A percentile compares a stretch with the other conserved stretches of the same genome.
phyloP scores from a whole-genome alignment of 2,888 invertebrate species.

The Fabriciana adippe region DNA sequence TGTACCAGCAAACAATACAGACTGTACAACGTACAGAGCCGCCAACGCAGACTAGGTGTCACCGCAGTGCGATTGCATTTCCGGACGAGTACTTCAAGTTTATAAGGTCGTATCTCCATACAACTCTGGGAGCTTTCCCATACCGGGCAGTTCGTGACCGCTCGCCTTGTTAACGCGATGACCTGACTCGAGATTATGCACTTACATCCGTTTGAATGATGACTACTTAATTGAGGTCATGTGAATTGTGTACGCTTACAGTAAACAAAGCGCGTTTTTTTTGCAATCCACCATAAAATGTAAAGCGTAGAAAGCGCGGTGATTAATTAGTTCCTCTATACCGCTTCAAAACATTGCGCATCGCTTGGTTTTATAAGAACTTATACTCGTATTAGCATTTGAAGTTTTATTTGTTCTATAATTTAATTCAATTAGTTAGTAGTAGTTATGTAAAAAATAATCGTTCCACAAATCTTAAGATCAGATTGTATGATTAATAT shows the following conservation, averaged over 20 bases:
- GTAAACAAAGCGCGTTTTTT: conserved; percentile 53
- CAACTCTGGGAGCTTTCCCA: conserved; percentile 81
- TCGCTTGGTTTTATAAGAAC: conserved; percentile 13
- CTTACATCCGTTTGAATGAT: conserved; percentile 76
- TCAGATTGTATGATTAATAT: too few relatives aligned
- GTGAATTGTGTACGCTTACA: conserved; percentile 55
- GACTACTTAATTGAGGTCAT: conserved; percentile 77
- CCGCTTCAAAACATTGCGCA: conserved; percentile 20
- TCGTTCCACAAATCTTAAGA: too few relatives aligned
- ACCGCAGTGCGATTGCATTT: conserved; percentile 30
- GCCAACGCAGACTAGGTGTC: conserved; percentile 33
- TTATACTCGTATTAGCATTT: conserved; percentile 18
- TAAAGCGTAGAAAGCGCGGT: conserved; percentile 39
- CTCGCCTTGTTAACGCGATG: conserved; percentile 77
- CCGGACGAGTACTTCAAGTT: conserved; percentile 36
- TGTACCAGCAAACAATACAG: conserved; percentile 25
- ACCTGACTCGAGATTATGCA: conserved; percentile 77
- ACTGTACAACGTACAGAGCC: conserved; percentile 23
- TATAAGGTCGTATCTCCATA: conserved; percentile 66
- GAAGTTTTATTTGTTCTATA: conserved; percentile 3
- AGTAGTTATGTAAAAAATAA: too few relatives aligned
- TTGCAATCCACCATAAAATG: conserved; percentile 46
- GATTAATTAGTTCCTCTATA: conserved; percentile 40
- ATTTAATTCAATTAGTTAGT: too few relatives aligned
- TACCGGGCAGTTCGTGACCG: conserved; percentile 79